Evolutionary conservation across 2,113 vertebrate genomes (phyloP), one percentile per base, ranked within the genome.

Genomic region (Casuarius casuarius): DNA sequence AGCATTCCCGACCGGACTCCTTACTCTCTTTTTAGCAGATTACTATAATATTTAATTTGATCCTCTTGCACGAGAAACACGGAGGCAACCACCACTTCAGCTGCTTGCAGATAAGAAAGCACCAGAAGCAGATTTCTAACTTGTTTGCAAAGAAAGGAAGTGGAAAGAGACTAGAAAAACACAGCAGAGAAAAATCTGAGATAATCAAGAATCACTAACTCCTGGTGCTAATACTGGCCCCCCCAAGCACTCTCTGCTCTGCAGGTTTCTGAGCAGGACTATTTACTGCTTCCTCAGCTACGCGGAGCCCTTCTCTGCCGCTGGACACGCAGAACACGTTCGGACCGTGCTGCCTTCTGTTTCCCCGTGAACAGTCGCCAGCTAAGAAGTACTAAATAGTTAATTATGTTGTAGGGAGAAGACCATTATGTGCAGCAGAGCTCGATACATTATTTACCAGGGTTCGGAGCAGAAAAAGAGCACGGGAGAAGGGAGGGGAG

Each of bases 371-470:
- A 40, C 3, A 59, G 29, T 21, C 5, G 0, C 44, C 68, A 73
- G 70, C 33, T 9, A 18, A 67, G 51, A 10, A 72, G 88, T 0
- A 88, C 62, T 74, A 84, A 93, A 86, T 40, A 94, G 89, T 84
- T 91, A 87, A 91, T 87, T 70, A 81, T 3, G 4, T 0, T 31
- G 21, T 7, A 51, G 26, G 16, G 68, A 46, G 7, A 85, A 93
- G 29, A 74, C 33, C 63, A 15, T 52, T 49, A 12, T 18, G 46
- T 11, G 68, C 80, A 73, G 73, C 66, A 40, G 42, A 54, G 83
- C 70, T 38, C 89, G 72, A 61, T 84, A 54, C 78, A 86, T 96
- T 95, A 94, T 91, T 87, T 76, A 93, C 44, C 18, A 15, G 48
- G 38, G 44, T 51, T 74, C 3, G 1, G 26, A 70, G 81, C 29